phyloP scores from a whole-genome alignment of 2,888 invertebrate genomes.

The Andrena camellia region DNA sequence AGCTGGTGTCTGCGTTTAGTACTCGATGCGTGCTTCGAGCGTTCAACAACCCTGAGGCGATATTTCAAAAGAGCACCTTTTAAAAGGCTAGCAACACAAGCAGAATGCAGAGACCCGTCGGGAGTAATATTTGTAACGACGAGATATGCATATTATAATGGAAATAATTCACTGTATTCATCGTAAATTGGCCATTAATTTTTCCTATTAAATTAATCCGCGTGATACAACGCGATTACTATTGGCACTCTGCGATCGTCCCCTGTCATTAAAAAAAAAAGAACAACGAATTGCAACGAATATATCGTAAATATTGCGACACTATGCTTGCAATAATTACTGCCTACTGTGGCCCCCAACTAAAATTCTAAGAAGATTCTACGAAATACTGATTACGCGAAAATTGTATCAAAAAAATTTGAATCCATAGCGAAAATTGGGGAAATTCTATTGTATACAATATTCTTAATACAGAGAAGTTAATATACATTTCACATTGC shows the following conservation, averaged over 20 bases:
- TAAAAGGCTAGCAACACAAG: slow-evolving; percentile 44
- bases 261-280: neutral
- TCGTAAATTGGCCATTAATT: neutral
- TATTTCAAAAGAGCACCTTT: slow-evolving; percentile 59
- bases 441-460: too few relatives aligned
- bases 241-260: neutral
- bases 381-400: too few relatives aligned
- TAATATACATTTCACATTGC: too few relatives aligned
- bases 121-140: slow-evolving; percentile 36
- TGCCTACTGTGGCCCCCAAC: too few relatives aligned
- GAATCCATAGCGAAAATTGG: too few relatives aligned
- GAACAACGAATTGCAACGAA: too few relatives aligned
- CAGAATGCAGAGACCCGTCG: slow-evolving; percentile 39
- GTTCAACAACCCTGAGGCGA: slow-evolving; percentile 52
- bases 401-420: too few relatives aligned
- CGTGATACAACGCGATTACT: neutral
- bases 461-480: too few relatives aligned
- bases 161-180: slow-evolving; percentile 22
- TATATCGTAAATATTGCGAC: neutral
- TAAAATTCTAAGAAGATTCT: too few relatives aligned
- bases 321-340: neutral
- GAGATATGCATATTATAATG: slow-evolving; percentile 15
- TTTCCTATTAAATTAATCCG: neutral
- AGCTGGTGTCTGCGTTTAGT: slow-evolving; percentile 34
- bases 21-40: slow-evolving; percentile 28